phyloP scores from a whole-genome alignment of 2,797 vertebrate genomes.

The Odontamblyopus lacepedii region DNA sequence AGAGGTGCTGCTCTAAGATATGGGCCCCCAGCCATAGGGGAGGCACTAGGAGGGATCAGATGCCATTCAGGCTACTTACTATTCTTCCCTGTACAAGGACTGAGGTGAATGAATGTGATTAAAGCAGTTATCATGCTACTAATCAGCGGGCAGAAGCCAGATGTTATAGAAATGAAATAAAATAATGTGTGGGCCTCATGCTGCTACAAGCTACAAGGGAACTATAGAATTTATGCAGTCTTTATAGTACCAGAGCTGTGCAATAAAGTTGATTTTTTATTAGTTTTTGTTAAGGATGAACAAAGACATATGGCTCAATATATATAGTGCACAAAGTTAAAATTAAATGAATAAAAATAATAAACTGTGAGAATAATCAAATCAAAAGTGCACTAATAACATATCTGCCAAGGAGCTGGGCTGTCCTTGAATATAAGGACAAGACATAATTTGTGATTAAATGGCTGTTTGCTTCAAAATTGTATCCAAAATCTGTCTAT shows the following conservation, averaged over 20 bases:
- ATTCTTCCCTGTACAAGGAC: conserved; percentile 45
- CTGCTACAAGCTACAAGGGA: conserved; percentile 9
- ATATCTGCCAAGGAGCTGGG: background rate
- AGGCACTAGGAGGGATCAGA: conserved; percentile 51
- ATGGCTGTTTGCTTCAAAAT: background rate
- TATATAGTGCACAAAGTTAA: background rate
- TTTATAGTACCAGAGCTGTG: conserved; percentile 34
- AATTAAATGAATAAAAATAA: background rate
- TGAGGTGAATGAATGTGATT: conserved; percentile 40
- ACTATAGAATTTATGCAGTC: conserved; percentile 22
- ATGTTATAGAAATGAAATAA: conserved; percentile 37
- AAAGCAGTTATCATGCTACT: conserved; percentile 29
- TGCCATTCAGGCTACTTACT: conserved; percentile 56
- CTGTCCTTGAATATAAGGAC: background rate
- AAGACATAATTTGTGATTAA: background rate
- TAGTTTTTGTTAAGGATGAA: background rate
- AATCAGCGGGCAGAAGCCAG: conserved; percentile 45
- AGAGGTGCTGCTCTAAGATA: conserved; percentile 42
- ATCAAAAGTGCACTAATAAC: background rate
- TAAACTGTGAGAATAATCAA: background rate
- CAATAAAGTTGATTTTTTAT: conserved; percentile 17
- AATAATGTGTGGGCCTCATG: background rate
- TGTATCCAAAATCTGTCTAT: background rate
- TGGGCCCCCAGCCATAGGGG: conserved; percentile 43
- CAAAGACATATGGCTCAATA: background rate